These are phyloP conservation scores for Brenthis ino DNA, from an alignment of 2,888 invertebrate genomes.

Conservation along the genomic window DNA sequence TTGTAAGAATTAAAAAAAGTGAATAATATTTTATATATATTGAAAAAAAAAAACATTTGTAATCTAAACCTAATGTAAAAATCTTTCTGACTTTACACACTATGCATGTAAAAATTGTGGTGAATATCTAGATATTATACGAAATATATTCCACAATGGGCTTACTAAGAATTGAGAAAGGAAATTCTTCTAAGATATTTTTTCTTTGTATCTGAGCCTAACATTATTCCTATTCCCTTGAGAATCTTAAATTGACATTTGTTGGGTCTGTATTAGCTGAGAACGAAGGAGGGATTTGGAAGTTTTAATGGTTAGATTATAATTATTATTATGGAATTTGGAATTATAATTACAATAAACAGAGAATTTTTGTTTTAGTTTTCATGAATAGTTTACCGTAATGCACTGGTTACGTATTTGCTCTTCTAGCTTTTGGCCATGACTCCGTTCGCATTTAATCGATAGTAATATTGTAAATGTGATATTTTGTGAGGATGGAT, in stretches of 20 bases:
- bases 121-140: slow-evolving; percentile 1
- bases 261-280: slow-evolving; percentile 21
- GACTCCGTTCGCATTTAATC: no score
- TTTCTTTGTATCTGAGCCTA: slow-evolving; percentile 22
- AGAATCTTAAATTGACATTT: slow-evolving; percentile 27
- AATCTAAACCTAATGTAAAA: background rate
- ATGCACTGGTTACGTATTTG: no score
- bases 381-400: no score
- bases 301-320: slow-evolving; percentile 2
- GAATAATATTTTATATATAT: no score
- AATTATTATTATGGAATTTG: background rate
- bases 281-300: slow-evolving; percentile 19
- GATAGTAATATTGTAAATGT: no score
- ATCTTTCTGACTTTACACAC: background rate
- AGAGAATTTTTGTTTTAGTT: no score
- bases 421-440: no score
- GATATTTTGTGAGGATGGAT: no score
- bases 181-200: slow-evolving; percentile 23
- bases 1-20: no score
- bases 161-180: slow-evolving; percentile 23
- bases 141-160: slow-evolving; percentile 19
- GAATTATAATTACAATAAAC: background rate
- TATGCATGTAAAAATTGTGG: background rate
- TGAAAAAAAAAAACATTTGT: no score
- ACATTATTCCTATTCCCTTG: slow-evolving; percentile 28